Percentiles rank a stretch among this genome's conserved stretches.
phyloP scores from a whole-genome alignment of 2,888 invertebrate species.

The Anticlea derivata region DNA sequence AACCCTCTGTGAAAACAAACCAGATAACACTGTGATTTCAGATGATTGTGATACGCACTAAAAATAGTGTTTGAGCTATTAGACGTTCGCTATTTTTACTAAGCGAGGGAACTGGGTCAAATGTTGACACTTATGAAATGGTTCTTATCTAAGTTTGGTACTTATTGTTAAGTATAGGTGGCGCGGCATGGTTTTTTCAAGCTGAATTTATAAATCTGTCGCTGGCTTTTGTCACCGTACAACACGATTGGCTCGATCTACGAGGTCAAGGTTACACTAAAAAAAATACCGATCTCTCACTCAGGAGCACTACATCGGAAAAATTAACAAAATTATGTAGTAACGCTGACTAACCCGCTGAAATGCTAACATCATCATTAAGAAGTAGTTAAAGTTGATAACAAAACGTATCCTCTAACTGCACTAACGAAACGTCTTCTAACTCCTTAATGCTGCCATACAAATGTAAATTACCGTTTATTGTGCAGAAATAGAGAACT shows the following conservation, averaged over 20 bases:
- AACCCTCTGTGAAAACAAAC: constrained; percentile 44
- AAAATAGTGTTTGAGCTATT: constrained; percentile 81
- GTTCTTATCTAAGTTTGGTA: constrained; percentile 47
- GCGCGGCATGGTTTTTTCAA: constrained; percentile 33
- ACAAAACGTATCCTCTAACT: constrained; percentile 3
- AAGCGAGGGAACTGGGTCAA: constrained; percentile 76
- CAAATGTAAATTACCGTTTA: not conserved
- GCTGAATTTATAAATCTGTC: not conserved
- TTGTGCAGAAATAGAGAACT: not conserved
- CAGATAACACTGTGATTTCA: constrained; percentile 64
- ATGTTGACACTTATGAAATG: constrained; percentile 53
- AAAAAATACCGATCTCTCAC: no score
- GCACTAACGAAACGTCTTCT: constrained; percentile 3
- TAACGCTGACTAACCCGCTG: no score
- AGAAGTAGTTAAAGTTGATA: not conserved
- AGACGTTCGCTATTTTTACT: constrained; percentile 80
- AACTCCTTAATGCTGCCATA: not conserved
- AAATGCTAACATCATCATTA: not conserved
- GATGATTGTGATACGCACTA: constrained; percentile 75
- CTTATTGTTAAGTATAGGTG: constrained; percentile 44
- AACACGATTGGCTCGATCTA: no score
- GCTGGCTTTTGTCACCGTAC: no score
- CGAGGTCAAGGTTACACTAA: no score
- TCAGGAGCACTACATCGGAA: no score
- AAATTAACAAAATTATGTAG: no score